Conservation (phyloP, 2,797 vertebrate genomes). For the Borostomias antarcticus region DNA sequence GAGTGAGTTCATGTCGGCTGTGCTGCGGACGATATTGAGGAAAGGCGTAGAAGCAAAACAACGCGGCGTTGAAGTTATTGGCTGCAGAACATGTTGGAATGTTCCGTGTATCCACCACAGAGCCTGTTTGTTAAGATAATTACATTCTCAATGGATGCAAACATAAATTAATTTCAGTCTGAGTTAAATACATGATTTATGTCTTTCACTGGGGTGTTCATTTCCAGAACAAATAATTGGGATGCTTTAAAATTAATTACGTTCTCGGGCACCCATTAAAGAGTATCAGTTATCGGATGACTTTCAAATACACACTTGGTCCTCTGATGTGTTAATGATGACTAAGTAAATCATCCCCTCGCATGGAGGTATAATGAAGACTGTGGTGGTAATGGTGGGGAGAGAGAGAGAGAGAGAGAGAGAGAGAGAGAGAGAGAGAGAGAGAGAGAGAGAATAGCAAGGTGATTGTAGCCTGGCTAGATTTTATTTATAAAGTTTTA, state of each 20-base stretch:
- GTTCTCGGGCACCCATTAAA: conserved; percentile 69
- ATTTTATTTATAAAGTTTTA: no score
- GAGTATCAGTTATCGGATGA: conserved; percentile 71
- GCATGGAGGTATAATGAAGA: conserved; percentile 11
- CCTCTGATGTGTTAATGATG: conserved; percentile 73
- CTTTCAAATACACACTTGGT: conserved; percentile 71
- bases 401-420: conserved; percentile 16
- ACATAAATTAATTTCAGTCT: conserved; percentile 73
- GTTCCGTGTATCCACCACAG: conserved; percentile 62
- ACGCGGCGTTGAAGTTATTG: conserved; percentile 26
- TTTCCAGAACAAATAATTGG: conserved; percentile 73
- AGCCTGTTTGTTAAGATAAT: conserved; percentile 76
- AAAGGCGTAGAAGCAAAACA: conserved; percentile 30
- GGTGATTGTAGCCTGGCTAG: neutral
- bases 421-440: conserved; percentile 3
- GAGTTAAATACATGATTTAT: conserved; percentile 71
- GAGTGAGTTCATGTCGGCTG: conserved; percentile 13
- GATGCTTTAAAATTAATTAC: conserved; percentile 70
- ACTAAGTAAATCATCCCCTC: conserved; percentile 63
- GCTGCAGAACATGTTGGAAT: conserved; percentile 52
- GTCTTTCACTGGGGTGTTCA: conserved; percentile 65
- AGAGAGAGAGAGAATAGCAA: conserved; percentile 19
- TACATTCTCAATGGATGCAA: conserved; percentile 74
- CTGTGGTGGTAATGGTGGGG: neutral
- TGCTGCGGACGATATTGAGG: conserved; percentile 13